Base-by-base conservation (phyloP, 2,888 invertebrate species). In the Epistrophe grossulariae region DNA sequence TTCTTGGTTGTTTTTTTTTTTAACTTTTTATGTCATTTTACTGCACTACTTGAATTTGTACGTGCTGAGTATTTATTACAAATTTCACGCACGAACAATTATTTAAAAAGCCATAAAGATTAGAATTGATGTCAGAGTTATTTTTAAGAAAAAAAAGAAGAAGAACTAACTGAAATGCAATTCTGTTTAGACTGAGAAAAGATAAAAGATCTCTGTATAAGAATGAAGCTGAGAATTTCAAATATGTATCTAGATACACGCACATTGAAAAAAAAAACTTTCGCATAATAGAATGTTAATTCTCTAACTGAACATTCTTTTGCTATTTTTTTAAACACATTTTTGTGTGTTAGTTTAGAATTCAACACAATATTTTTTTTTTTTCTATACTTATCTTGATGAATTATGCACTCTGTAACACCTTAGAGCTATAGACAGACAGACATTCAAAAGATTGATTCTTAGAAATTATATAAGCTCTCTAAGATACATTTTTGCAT, bases 21-120 rank as follows among this genome's bases (percentile, higher is more conserved):
- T 55, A 45, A 19, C 24, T 60, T 73, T 78, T 70, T 73, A 72
- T 73, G 72, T 80, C 77, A 77, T 40, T 72, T 38, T 43, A 62
- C 62, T 77, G 72, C 66, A 77, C 57, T 77, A 50, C 68, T 60
- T 76, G 76, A 31, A 77, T 76, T 71, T 24, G 40, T 83, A 17
- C 40, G 57, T 72, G 48, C 8, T 50, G 50, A 72, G 66, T 79
- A 50, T 70, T 19, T 57, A 84, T 71, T 79, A 74, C 60, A 31
- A 71, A 85, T 78, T 81, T 85, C 59, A 81, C 70, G 81, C 85
- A 85, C 85, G 85, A 82, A 85, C 81, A 71, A 81, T 85, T 81
- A 85, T 74, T 85, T 81, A 85, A 81, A 84, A 71, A 68, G 64
- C 40, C 48, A 74, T 85, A 85, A 85, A 85, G 78, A 81, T 78